Base-by-base conservation (phyloP, 2,113 vertebrate species). In the Notothenia rossii region DNA sequence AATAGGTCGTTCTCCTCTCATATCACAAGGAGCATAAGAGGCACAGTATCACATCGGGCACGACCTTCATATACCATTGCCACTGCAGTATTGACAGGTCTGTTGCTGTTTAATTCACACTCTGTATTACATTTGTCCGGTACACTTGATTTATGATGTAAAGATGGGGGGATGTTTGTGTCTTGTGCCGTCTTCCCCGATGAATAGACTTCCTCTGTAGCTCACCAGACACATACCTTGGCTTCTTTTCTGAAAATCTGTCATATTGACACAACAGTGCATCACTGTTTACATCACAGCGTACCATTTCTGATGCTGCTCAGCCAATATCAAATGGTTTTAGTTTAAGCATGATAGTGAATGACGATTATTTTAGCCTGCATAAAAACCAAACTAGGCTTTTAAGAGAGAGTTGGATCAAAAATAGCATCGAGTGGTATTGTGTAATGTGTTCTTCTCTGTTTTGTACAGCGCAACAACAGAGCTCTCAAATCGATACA, bases 401-500 rank as follows among this genome's bases (percentile, higher is more conserved):
- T 70, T 75, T 43, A 36, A 79, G 72, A 50, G 49, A 71, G 80
- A 77, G 65, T 11, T 45, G 55, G 76, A 83, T 92, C 71, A 88
- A 94, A 93, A 94, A 95, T 93, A 94, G 90, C 89, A 88, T 81
- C 59, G 20, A 81, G 81, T 60, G 2, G 43, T 62, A 90, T 94
- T 93, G 93, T 93, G 91, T 94, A 95, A 95, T 89, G 84, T 79
- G 87, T 85, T 89, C 79, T 62, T 81, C 66, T 90, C 72, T 87
- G 68, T 77, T 86, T 86, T 82, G 71, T 74, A 79, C 82, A 49
- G 70, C 55, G 71, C 87, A 88, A 90, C 88, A 91, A 86, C 83
- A 88, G 76, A 87, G 78, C 79, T 67, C 62, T 89, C 50, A 58
- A 81, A 93, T 95, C 93, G 75, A 95, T 95, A 91, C 82, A n/a